These are phyloP conservation scores for Drosophila pseudoobscura DNA, from an alignment of 1,140 invertebrate species.

Conservation along the genomic window DNA sequence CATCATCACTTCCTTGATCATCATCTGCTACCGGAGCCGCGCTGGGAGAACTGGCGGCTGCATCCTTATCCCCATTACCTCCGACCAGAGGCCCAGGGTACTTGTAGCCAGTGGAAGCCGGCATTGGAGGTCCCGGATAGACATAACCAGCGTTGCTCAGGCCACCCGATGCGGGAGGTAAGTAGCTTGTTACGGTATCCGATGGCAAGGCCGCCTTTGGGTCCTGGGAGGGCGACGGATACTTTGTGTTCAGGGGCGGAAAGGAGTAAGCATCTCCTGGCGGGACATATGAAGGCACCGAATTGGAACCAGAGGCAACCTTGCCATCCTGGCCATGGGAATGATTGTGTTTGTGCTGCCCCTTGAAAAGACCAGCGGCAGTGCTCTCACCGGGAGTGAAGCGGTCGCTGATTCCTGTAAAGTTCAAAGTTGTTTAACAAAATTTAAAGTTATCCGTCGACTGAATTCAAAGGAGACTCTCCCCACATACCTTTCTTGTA, in stretches of 20 bases:
- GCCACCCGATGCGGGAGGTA: constrained; percentile 72
- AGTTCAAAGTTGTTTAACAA: neutral
- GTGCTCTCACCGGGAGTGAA: constrained; percentile 73
- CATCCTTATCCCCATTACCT: constrained; percentile 52
- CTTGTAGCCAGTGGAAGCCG: constrained; percentile 40
- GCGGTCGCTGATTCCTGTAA: constrained; percentile 59
- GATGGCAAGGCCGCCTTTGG: constrained; percentile 60
- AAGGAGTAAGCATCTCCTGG: constrained; percentile 71
- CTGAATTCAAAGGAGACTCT: neutral
- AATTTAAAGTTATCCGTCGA: no score
- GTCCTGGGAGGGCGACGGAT: constrained; percentile 65
- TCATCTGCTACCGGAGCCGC: constrained; percentile 39
- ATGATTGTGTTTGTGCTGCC: constrained; percentile 47
- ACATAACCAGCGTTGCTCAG: constrained; percentile 51
- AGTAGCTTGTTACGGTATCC: constrained; percentile 65
- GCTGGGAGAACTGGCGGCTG: constrained; percentile 47
- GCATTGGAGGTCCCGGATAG: constrained; percentile 50
- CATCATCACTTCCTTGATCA: constrained; percentile 64
- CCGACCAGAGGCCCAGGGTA: constrained; percentile 60
- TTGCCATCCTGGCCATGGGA: constrained; percentile 48
- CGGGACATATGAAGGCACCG: constrained; percentile 59
- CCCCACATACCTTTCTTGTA: constrained; percentile 46
- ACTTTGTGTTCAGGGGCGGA: constrained; percentile 71
- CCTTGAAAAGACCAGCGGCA: constrained; percentile 62
- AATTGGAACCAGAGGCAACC: constrained; percentile 54